A percentile compares a stretch with the other conserved stretches of the same genome.
Evolutionary conservation across 2,888 invertebrate species (phyloP).

Genomic region (Pammene fasciana): DNA sequence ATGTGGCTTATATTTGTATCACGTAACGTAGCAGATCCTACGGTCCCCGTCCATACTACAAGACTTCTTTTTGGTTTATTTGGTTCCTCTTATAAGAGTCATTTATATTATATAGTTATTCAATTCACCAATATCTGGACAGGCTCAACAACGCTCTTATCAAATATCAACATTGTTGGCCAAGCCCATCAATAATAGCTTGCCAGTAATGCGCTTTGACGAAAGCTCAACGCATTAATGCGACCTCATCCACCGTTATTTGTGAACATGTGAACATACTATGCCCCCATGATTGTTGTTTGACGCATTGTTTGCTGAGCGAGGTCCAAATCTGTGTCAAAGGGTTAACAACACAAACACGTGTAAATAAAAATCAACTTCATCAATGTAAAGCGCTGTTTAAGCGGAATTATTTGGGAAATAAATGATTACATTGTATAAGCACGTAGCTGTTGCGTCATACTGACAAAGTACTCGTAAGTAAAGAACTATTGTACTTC

Average conservation of each 20-base stretch:
- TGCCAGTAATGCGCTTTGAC: neutral
- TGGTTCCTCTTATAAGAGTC: too few species aligned
- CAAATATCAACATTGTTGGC: too few species aligned
- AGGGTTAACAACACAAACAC: conserved; percentile 16
- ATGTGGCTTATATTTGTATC: too few species aligned
- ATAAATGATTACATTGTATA: neutral
- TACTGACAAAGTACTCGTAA: neutral
- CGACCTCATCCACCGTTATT: neutral
- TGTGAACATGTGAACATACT: neutral
- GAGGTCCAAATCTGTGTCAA: conserved; percentile 8
- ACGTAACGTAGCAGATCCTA: too few species aligned
- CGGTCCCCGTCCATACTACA: too few species aligned
- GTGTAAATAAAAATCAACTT: conserved; percentile 4
- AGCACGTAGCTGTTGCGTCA: neutral
- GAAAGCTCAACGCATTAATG: neutral
- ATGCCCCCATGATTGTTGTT: neutral
- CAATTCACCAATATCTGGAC: too few species aligned
- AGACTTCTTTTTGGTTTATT: too few species aligned
- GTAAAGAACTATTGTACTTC: too few species aligned
- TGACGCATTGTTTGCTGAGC: neutral
- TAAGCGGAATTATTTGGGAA: conserved; percentile 6
- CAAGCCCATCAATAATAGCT: too few species aligned
- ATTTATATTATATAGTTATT: too few species aligned
- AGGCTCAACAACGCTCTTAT: too few species aligned
- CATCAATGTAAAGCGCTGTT: conserved; percentile 1